Evolutionary conservation across 2,888 invertebrate genomes (phyloP).

Genomic region (Epirrhoe alternata): DNA sequence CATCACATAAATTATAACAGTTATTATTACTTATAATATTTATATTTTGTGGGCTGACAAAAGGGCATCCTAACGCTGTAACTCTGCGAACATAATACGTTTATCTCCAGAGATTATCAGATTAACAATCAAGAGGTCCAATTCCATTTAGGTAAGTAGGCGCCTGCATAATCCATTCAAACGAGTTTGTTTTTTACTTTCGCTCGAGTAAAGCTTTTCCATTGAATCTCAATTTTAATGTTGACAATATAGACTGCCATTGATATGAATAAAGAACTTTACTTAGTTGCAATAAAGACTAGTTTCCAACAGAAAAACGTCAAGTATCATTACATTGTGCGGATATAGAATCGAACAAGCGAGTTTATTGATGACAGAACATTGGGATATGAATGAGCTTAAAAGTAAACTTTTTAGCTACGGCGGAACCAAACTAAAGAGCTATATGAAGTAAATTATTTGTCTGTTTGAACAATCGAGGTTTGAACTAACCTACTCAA

Average conservation of each 20-base stretch:
- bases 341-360: too few species aligned
- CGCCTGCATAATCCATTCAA: slow-evolving; percentile 28
- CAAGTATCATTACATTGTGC: too few species aligned
- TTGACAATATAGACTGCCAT: not conserved
- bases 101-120: slow-evolving; percentile 39
- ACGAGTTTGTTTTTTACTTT: slow-evolving; percentile 19
- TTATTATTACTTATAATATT: not conserved
- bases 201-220: not conserved
- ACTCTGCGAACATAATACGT: slow-evolving; percentile 31
- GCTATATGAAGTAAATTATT: too few species aligned
- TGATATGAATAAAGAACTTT: too few species aligned
- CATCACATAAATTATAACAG: not conserved
- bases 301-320: too few species aligned
- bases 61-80: slow-evolving; percentile 9
- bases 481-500: too few species aligned
- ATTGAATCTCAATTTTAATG: not conserved
- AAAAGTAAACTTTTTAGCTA: too few species aligned
- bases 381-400: too few species aligned
- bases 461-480: too few species aligned
- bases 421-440: too few species aligned
- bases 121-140: slow-evolving; percentile 38
- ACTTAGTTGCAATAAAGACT: too few species aligned
- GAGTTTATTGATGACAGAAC: too few species aligned
- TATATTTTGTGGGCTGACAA: not conserved
- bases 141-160: slow-evolving; percentile 41